Conservation (phyloP, 2,797 vertebrate species). For the Masticophis lateralis region DNA sequence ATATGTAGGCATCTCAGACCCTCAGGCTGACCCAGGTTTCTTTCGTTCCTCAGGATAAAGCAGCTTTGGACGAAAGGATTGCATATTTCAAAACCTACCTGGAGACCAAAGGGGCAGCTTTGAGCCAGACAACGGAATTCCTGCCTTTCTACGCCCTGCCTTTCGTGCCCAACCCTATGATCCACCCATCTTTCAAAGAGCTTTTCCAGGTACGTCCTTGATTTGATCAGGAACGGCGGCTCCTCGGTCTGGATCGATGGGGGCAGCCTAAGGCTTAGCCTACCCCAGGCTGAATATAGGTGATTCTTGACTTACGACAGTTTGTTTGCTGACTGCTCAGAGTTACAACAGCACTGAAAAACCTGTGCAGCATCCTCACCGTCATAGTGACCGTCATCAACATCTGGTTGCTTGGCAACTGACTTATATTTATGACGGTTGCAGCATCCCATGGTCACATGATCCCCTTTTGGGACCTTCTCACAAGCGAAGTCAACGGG, state of each 20-base stretch:
- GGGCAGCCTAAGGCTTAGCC: background rate
- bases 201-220: conserved; percentile 83
- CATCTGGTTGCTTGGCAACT: no score
- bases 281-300: no score
- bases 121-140: conserved; percentile 92
- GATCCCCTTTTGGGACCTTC: no score
- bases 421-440: no score
- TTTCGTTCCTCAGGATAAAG: conserved; percentile 75
- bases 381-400: no score
- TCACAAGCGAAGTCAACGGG: no score
- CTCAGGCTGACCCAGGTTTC: background rate
- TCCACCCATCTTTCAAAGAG: conserved; percentile 90
- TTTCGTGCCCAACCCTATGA: conserved; percentile 87
- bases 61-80: conserved; percentile 82
- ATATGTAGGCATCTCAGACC: background rate
- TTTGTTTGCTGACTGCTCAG: no score
- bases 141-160: conserved; percentile 94
- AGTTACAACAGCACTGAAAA: no score
- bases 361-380: no score
- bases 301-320: no score
- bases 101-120: conserved; percentile 86
- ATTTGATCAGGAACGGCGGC: background rate
- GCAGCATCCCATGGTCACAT: no score
- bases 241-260: background rate
- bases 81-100: conserved; percentile 85